Evolutionary conservation across 2,888 invertebrate species (phyloP).

Genomic region (Dynastes tityus): DNA sequence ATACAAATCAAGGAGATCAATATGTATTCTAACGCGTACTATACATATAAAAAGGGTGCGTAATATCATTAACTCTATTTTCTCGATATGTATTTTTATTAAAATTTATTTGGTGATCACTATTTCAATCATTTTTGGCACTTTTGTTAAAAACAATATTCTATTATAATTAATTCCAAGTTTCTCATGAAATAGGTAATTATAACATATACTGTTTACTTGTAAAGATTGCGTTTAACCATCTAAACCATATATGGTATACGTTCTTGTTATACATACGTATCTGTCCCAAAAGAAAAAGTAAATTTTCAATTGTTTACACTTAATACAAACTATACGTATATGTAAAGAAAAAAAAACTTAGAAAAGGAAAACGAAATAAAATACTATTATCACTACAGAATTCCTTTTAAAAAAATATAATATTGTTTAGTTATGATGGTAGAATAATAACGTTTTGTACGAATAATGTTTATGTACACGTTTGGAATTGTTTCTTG

Average conservation of each 20-base stretch:
- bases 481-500: constrained; percentile 55
- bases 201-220: neutral
- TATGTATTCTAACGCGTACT: constrained; percentile 16
- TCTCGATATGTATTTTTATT: constrained; percentile 28
- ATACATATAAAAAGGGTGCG: neutral
- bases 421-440: constrained; percentile 67
- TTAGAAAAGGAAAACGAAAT: constrained; percentile 38
- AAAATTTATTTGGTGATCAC: constrained; percentile 18
- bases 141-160: constrained; percentile 31
- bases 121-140: constrained; percentile 36
- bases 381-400: constrained; percentile 59
- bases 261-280: neutral
- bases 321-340: constrained; percentile 14
- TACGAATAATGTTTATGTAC: constrained; percentile 68
- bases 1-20: constrained; percentile 33
- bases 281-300: neutral
- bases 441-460: constrained; percentile 61
- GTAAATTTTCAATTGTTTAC: neutral
- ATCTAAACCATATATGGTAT: constrained; percentile 34
- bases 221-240: neutral
- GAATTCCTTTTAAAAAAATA: constrained; percentile 68
- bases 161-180: constrained; percentile 12
- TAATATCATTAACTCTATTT: neutral
- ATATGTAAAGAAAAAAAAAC: constrained; percentile 27
- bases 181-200: neutral